Evolutionary conservation across 2,888 invertebrate genomes (phyloP).

Genomic region (Tiliacea citrago): DNA sequence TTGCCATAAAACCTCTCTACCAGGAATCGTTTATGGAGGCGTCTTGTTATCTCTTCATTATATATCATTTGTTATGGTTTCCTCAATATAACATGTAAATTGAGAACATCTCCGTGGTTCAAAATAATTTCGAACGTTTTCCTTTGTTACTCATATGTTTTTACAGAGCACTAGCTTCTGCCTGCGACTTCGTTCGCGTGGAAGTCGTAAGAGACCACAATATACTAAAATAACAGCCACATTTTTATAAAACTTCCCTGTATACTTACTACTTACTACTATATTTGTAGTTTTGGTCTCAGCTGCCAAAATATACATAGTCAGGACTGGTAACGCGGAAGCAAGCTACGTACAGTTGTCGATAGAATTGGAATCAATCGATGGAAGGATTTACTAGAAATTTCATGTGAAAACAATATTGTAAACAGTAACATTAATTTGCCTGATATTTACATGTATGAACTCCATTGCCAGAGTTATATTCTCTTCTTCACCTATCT

Average conservation of each 20-base stretch:
- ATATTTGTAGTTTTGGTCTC: too few species aligned
- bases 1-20: slow-evolving; percentile 2
- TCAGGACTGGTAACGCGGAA: too few species aligned
- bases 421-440: neutral
- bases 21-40: neutral
- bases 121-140: neutral
- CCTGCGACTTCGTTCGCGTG: too few species aligned
- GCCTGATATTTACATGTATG: neutral
- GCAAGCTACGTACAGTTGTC: too few species aligned
- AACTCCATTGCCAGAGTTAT: neutral
- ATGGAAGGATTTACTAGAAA: slow-evolving; percentile 25
- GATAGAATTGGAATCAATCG: slow-evolving; percentile 20
- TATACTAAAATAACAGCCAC: too few species aligned
- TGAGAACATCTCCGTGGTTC: neutral
- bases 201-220: too few species aligned
- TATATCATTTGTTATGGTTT: neutral
- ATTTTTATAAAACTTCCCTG: too few species aligned
- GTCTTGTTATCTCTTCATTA: slow-evolving; percentile 10
- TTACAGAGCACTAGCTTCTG: too few species aligned
- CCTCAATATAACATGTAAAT: neutral
- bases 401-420: neutral
- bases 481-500: neutral
- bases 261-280: too few species aligned
- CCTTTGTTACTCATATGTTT: neutral
- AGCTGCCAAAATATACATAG: too few species aligned